These are phyloP conservation scores for Caenorhabditis doughertyi DNA, from an alignment of 2,888 invertebrate genomes.

Conservation along the genomic window DNA sequence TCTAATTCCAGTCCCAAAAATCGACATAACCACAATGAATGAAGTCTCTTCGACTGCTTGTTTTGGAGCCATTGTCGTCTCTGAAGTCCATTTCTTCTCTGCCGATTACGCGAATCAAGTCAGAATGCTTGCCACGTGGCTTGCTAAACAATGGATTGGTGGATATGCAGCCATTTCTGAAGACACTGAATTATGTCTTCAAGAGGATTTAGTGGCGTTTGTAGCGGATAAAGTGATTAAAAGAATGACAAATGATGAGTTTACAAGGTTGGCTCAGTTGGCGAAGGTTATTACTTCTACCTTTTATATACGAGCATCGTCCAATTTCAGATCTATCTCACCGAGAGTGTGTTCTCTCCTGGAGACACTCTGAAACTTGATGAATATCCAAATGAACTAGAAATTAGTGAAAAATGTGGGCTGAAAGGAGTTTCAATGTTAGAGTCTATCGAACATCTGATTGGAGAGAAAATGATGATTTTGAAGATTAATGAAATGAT, in stretches of 20 bases:
- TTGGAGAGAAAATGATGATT: constrained; percentile 65
- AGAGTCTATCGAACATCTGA: constrained; percentile 64
- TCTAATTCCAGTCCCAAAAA: constrained; percentile 55
- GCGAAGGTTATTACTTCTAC: too few relatives aligned
- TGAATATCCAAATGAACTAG: constrained; percentile 62
- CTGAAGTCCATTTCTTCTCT: constrained; percentile 61
- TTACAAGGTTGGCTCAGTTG: constrained; percentile 58
- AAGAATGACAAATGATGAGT: constrained; percentile 71
- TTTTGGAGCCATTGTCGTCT: constrained; percentile 63
- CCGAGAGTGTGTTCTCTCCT: constrained; percentile 58
- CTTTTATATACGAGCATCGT: background rate
- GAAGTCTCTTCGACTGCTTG: constrained; percentile 55
- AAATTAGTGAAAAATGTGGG: constrained; percentile 66
- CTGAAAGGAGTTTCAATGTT: constrained; percentile 67
- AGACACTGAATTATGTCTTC: constrained; percentile 65
- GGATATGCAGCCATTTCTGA: constrained; percentile 62
- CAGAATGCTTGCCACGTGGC: constrained; percentile 53
- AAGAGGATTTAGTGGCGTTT: constrained; percentile 67
- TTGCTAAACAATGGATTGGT: constrained; percentile 71
- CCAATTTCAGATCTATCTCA: constrained; percentile 57
- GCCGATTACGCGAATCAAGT: constrained; percentile 70
- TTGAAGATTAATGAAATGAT: constrained; percentile 66
- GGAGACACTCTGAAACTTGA: constrained; percentile 63
- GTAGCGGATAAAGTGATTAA: constrained; percentile 66
- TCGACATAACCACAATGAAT: constrained; percentile 65